Base-by-base conservation (phyloP, 2,888 invertebrate genomes). In the Cephus sareptanus region DNA sequence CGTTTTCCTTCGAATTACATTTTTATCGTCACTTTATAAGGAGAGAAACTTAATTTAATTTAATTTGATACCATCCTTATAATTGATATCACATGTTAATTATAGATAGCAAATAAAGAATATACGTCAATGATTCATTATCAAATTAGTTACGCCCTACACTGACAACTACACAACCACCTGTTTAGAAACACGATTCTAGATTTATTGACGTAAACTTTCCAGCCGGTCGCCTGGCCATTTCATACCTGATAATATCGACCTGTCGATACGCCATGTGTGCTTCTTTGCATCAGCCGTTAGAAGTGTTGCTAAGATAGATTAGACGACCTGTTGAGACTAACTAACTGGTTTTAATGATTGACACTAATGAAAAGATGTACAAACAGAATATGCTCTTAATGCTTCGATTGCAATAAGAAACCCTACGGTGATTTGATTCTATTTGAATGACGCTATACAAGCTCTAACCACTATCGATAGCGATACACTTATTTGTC, bases 311-410 rank as follows among this genome's bases (percentile, higher is more conserved):
- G 34, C 71, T 11, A 71, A 31, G 71, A 33, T 71, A 34, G 34
- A 71, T 71, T 71, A 71, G 31, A 33, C 13, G 71, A 31, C 71
- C 34, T 12, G 31, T 71, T 31, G 15, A 23, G 31, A 23, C 31
- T 71, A 71, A 71, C 34, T 71, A 71, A 71, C 34, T 71, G 71
- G 71, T 33, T 71, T 34, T 15, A 23, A 71, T 71, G 71, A 71
- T 71, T 71, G 71, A 71, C 71, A 71, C 71, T 71, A 71, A 71
- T 71, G 71, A 71, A 71, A 71, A 71, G 71, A 33, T 15, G 33
- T 71, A 71, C 71, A 71, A 71, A 71, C 15, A 34, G 71, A 71
- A 34, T 71, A 23, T 2, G 56, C 9, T 56, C 56, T 23, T 56
- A 23, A 56, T 56, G 23, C 56, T 56, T 15, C 23, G 56, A 9